Percentiles rank a stretch among this genome's conserved stretches.
These are phyloP conservation scores for Siniperca scherzeri DNA, from an alignment of 2,797 vertebrate genomes.

Conservation along the genomic window DNA sequence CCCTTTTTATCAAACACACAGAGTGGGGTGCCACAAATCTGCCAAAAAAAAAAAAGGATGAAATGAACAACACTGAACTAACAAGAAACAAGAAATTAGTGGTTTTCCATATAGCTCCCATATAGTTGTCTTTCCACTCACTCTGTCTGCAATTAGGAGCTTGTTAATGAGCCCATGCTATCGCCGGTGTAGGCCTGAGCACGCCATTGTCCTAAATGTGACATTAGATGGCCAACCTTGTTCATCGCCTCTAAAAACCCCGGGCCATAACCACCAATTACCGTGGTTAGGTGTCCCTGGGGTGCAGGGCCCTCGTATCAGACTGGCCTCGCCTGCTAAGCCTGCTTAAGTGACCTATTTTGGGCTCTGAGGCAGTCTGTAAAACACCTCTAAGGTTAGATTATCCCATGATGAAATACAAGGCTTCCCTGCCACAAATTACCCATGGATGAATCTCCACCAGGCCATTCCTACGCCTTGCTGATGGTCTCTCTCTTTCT, in stretches of 20 bases:
- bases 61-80: conserved; percentile 17
- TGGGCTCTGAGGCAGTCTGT: conserved; percentile 73
- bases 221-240: conserved; percentile 80
- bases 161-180: conserved; percentile 75
- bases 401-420: conserved; percentile 84
- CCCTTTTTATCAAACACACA: conserved; percentile 85
- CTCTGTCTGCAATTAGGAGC: conserved; percentile 82
- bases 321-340: conserved; percentile 75
- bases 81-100: conserved; percentile 9
- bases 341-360: conserved; percentile 86
- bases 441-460: conserved; percentile 68
- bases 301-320: conserved; percentile 59
- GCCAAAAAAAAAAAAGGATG: conserved; percentile 9
- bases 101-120: background rate
- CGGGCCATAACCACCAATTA: conserved; percentile 85
- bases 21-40: conserved; percentile 41
- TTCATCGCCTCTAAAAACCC: conserved; percentile 70
- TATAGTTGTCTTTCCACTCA: conserved; percentile 11
- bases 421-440: conserved; percentile 77
- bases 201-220: conserved; percentile 75
- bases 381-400: conserved; percentile 86
- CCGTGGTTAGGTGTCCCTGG: conserved; percentile 69
- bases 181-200: conserved; percentile 15
- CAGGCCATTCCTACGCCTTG: conserved; percentile 58
- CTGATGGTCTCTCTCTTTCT: conserved; percentile 34